A percentile compares a stretch with the other conserved stretches of the same genome.
Evolutionary conservation across 53 echinoderm and acorn worm species (phyloP).

Genomic region (Stichopus horrens): DNA sequence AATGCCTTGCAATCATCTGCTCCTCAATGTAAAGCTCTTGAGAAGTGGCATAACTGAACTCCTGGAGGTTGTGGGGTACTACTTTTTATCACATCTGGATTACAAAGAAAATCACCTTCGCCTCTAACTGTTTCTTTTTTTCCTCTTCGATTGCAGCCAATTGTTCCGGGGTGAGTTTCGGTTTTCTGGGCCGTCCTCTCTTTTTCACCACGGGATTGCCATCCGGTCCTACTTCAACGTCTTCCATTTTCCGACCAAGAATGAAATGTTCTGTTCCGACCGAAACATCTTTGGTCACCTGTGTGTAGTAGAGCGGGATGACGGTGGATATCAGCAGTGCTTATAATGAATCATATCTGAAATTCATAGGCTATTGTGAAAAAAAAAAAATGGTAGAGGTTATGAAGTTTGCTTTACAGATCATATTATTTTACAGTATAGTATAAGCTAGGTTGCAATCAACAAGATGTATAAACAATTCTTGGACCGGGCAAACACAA

Average conservation of each 20-base stretch:
- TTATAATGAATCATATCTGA: no score
- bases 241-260: constrained; percentile 65
- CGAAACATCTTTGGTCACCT: constrained; percentile 82
- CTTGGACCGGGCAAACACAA: no score
- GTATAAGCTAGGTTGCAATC: no score
- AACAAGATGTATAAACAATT: no score
- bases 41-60: not conserved
- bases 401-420: no score
- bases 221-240: constrained; percentile 56
- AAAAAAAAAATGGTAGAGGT: no score
- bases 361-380: no score
- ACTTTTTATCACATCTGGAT: not conserved
- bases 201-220: constrained; percentile 56
- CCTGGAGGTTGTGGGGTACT: not conserved
- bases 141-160: constrained; percentile 58
- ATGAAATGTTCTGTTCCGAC: constrained; percentile 84
- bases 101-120: constrained; percentile 42
- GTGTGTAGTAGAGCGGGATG: not conserved
- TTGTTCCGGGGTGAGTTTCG: constrained; percentile 69
- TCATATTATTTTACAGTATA: no score
- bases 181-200: constrained; percentile 67
- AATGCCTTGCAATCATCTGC: no score
- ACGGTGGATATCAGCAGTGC: no score
- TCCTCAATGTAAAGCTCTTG: not conserved
- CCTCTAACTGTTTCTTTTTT: constrained; percentile 52